phyloP scores from a whole-genome alignment of 92 coral and sea anemone genomes.

The Heteractis magnifica region DNA sequence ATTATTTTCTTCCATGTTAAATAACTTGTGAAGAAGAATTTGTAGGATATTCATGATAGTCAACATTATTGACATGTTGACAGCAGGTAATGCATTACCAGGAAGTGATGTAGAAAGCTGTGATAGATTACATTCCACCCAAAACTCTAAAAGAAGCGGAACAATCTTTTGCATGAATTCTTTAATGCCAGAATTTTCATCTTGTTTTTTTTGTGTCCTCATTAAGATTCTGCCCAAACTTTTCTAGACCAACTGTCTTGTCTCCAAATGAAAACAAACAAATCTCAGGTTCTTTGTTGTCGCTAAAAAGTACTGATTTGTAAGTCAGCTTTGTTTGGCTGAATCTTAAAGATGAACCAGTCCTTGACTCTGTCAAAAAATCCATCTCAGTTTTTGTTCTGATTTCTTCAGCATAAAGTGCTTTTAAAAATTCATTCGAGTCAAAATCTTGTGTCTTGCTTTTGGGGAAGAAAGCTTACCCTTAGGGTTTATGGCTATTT shows the following conservation, averaged over 20 bases:
- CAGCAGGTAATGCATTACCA: slow-evolving; percentile 43
- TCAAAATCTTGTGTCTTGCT: slow-evolving; percentile 70
- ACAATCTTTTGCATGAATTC: slow-evolving; percentile 61
- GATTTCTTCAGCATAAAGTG: slow-evolving; percentile 30
- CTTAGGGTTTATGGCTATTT: slow-evolving; percentile 58
- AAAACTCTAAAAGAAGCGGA: slow-evolving; percentile 81
- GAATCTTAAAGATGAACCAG: slow-evolving; percentile 24
- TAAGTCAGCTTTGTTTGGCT: slow-evolving; percentile 24
- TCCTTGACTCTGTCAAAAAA: neutral
- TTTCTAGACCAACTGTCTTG: neutral
- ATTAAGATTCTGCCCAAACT: no score
- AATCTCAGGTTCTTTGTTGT: slow-evolving; percentile 39
- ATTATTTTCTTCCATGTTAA: slow-evolving; percentile 12
- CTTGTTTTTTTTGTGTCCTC: neutral
- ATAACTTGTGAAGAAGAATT: slow-evolving; percentile 53
- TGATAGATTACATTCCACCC: slow-evolving; percentile 90
- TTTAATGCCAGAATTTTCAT: slow-evolving; percentile 17
- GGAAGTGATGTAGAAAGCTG: slow-evolving; percentile 72
- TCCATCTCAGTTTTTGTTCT: neutral
- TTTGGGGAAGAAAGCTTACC: slow-evolving; percentile 80
- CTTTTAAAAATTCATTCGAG: slow-evolving; percentile 64
- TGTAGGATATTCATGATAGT: slow-evolving; percentile 64
- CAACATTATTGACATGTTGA: slow-evolving; percentile 51
- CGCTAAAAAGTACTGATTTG: slow-evolving; percentile 39
- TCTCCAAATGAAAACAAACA: slow-evolving; percentile 13